Percentiles rank a stretch among this genome's conserved stretches.
Evolutionary conservation across 2,888 invertebrate genomes (phyloP).

Genomic region (Dione juno): DNA sequence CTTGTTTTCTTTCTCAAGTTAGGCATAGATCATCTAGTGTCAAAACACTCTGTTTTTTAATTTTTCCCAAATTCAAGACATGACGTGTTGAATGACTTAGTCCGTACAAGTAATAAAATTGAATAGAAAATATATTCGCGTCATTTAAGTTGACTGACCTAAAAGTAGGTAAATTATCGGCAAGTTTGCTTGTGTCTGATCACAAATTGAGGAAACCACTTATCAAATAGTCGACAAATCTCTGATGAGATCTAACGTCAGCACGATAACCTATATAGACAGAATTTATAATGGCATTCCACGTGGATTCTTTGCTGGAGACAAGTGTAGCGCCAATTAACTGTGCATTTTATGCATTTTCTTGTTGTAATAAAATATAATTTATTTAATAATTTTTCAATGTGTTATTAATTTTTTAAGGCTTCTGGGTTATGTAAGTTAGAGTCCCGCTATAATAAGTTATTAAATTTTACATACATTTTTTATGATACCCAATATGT

Average conservation of each 20-base stretch:
- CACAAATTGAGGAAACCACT: conserved; percentile 77
- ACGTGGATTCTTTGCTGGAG: conserved; percentile 21
- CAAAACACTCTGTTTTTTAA: too few relatives aligned
- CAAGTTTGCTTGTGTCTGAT: conserved; percentile 62
- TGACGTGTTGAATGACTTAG: too few relatives aligned
- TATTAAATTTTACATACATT: background rate
- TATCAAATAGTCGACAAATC: conserved; percentile 71
- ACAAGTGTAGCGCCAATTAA: conserved; percentile 11
- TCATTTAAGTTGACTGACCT: conserved; percentile 63
- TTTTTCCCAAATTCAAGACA: too few relatives aligned
- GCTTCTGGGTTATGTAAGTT: too few relatives aligned
- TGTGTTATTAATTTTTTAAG: too few relatives aligned
- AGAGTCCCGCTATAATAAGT: too few relatives aligned
- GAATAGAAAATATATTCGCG: background rate
- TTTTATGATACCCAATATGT: background rate
- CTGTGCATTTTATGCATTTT: background rate
- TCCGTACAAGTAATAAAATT: too few relatives aligned
- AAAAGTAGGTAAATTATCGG: conserved; percentile 73
- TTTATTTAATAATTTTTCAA: too few relatives aligned
- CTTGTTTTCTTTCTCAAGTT: too few relatives aligned
- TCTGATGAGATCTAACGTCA: conserved; percentile 67
- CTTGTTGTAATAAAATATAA: background rate
- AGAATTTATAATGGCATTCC: conserved; percentile 41
- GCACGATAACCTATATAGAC: conserved; percentile 58
- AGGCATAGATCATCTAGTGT: too few relatives aligned